These are phyloP conservation scores for Diplosoma virens DNA, from an alignment of 23 tunicate genomes.

Conservation along the genomic window DNA sequence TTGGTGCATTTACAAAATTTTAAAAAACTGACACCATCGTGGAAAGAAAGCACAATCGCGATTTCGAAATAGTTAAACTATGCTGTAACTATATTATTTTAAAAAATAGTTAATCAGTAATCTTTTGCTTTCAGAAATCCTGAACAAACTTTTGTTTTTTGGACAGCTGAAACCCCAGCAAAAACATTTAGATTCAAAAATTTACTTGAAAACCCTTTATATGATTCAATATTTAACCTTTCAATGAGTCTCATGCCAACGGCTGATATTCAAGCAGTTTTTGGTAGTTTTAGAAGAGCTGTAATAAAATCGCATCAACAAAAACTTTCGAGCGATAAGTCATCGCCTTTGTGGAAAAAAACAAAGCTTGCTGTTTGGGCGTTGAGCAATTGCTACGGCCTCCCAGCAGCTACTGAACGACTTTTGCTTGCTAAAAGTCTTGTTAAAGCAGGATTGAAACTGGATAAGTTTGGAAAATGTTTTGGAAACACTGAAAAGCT, in stretches of 20 bases:
- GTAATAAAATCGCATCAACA: conserved; percentile 20
- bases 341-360: conserved; percentile 22
- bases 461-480: conserved; percentile 81
- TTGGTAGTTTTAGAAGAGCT: conserved; percentile 39
- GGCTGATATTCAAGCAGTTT: conserved; percentile 36
- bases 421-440: conserved; percentile 53
- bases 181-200: conserved; percentile 31
- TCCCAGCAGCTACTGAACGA: conserved; percentile 57
- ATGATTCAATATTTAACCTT: conserved; percentile 50
- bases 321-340: conserved; percentile 7
- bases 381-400: conserved; percentile 69
- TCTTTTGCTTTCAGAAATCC: conserved; percentile 25
- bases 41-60: too few species aligned
- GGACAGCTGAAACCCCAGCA: conserved; percentile 63
- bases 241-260: conserved; percentile 45
- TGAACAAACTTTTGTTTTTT: conserved; percentile 48
- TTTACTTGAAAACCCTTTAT: conserved; percentile 26
- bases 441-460: conserved; percentile 59
- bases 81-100: neutral
- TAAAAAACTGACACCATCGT: too few species aligned
- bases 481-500: conserved; percentile 12
- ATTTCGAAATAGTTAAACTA: too few species aligned
- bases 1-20: too few species aligned
- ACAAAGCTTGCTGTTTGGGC: conserved; percentile 53
- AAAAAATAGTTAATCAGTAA: neutral